These are phyloP conservation scores for Danio choprae DNA, from an alignment of 2,797 vertebrate species.

Conservation along the genomic window DNA sequence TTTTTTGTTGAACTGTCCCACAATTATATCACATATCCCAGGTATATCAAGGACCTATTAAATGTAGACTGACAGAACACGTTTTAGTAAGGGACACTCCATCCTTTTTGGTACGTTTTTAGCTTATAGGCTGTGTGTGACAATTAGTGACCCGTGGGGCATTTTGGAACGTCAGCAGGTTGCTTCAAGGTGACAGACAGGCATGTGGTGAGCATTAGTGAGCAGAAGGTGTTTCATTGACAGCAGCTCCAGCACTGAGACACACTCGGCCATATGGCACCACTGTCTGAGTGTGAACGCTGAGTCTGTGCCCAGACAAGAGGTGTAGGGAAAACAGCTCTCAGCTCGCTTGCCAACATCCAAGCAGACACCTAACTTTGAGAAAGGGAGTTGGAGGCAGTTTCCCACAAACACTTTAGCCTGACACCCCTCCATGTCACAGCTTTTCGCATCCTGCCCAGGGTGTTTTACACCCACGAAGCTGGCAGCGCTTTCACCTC, in stretches of 20 bases:
- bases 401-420: constrained; percentile 63
- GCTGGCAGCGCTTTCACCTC: constrained; percentile 55
- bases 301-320: constrained; percentile 48
- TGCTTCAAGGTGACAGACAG: constrained; percentile 54
- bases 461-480: constrained; percentile 49
- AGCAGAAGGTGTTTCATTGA: constrained; percentile 64
- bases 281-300: constrained; percentile 52
- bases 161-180: constrained; percentile 38
- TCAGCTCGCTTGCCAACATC: constrained; percentile 54
- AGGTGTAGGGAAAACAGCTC: constrained; percentile 56
- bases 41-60: too few relatives aligned
- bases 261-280: constrained; percentile 64
- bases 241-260: constrained; percentile 42
- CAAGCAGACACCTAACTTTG: constrained; percentile 60
- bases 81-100: too few relatives aligned
- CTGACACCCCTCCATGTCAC: constrained; percentile 60
- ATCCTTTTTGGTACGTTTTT: too few relatives aligned
- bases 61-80: too few relatives aligned
- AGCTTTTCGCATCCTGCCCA: constrained; percentile 54
- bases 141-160: neutral
- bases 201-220: constrained; percentile 64
- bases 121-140: too few relatives aligned
- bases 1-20: too few relatives aligned
- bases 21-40: too few relatives aligned
- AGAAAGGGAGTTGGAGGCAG: constrained; percentile 50